Base-by-base conservation (phyloP, 1,140 invertebrate species). In the Drosophila athabasca region DNA sequence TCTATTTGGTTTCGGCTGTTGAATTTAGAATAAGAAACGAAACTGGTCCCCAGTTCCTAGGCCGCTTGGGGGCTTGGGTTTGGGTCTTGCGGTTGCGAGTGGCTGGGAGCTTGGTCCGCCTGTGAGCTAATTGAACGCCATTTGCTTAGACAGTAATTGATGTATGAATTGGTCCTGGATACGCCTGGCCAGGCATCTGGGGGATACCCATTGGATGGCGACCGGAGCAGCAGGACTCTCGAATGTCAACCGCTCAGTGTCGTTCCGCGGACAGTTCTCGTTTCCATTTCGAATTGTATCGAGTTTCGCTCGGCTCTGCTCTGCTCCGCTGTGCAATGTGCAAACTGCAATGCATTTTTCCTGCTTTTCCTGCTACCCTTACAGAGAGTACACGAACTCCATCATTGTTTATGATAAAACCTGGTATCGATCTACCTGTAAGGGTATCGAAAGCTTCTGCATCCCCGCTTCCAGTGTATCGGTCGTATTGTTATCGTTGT, bases 111-210 rank as follows among this genome's bases (percentile, higher is more conserved):
- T 26, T 13, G 22, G 41, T 17, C 35, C 72, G 61, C 77, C 69
- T 60, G 78, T 64, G 75, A 57, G 83, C 83, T 87, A 87, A 87
- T 87, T 87, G 79, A 87, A 87, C 79, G 83, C 83, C 83, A 87
- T 87, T 87, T 88, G 71, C 50, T 71, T 59, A 59, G 79, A 87
- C 83, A 88, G 83, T 87, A 87, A 87, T 87, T 87, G 83, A 87
- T 87, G 83, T 83, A 87, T 70, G 83, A 83, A 35, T 72, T 71
- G 67, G 67, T 49, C 53, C 43, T 26, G 66, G 66, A 57, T 69
- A 69, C 54, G 66, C 64, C 51, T 45, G 66, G 66, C 68, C 66
- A 50, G 66, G 51, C 64, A 22, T 70, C 62, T 49, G 45, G 67
- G 64, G 65, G n/a, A 68, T 68, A 43, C 17, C 50, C 5, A 24